phyloP scores from a whole-genome alignment of 2,113 vertebrate genomes.

The Rhinogobius similis region DNA sequence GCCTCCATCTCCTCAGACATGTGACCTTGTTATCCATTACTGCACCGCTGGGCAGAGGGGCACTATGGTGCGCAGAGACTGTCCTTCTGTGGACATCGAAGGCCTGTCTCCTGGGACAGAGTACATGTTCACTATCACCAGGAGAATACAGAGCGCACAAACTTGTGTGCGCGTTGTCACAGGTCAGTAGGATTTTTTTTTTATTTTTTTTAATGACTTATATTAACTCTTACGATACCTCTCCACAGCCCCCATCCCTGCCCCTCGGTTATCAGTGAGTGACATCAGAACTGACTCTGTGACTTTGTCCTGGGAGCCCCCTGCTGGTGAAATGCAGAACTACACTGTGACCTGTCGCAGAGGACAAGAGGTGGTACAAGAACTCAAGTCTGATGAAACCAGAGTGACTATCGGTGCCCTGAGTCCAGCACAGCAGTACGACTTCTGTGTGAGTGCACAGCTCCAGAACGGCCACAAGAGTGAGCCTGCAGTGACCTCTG shows the following conservation, averaged over 20 bases:
- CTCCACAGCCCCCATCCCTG: neutral
- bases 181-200: constrained; percentile 24
- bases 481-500: neutral
- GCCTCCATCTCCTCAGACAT: neutral
- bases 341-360: constrained; percentile 3
- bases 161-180: constrained; percentile 27
- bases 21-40: constrained; percentile 28
- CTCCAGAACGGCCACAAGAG: neutral
- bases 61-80: constrained; percentile 3
- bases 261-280: neutral
- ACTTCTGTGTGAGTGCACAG: neutral
- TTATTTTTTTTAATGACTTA: neutral
- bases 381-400: constrained; percentile 2
- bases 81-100: constrained; percentile 8
- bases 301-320: constrained; percentile 2
- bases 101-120: constrained; percentile 46
- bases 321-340: constrained; percentile 6
- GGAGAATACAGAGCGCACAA: constrained; percentile 20
- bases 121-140: constrained; percentile 39
- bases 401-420: neutral
- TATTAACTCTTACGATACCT: neutral
- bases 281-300: constrained; percentile 7
- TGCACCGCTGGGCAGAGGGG: neutral
- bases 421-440: constrained; percentile 1
- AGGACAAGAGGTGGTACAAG: neutral